These are phyloP conservation scores for Hydrotaea cyrtoneurina DNA, from an alignment of 2,888 invertebrate genomes.

Conservation along the genomic window DNA sequence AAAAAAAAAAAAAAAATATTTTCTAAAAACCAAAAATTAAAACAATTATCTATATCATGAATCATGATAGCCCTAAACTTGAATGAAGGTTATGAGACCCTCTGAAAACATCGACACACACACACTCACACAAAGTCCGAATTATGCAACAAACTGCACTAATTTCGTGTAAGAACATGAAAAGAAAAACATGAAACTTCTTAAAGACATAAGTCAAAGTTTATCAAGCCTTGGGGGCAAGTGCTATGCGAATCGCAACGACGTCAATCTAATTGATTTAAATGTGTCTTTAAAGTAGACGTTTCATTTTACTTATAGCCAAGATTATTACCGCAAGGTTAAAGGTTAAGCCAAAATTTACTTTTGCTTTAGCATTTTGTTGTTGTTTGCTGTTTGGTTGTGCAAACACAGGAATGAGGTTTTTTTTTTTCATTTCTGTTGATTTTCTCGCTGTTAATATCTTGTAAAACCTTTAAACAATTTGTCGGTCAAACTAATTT, in stretches of 20 bases:
- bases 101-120: slow-evolving; percentile 70
- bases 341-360: slow-evolving; percentile 49
- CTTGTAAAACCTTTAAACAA: slow-evolving; percentile 65
- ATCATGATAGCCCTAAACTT: slow-evolving; percentile 72
- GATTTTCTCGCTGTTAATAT: slow-evolving; percentile 44
- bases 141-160: slow-evolving; percentile 27
- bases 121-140: slow-evolving; percentile 30
- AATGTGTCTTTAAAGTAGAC: slow-evolving; percentile 68
- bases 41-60: slow-evolving; percentile 46
- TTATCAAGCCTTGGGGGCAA: slow-evolving; percentile 69
- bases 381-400: slow-evolving; percentile 36
- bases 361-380: background rate
- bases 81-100: slow-evolving; percentile 69
- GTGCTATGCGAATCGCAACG: no score
- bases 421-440: slow-evolving; percentile 39
- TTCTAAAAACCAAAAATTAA: background rate
- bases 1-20: background rate
- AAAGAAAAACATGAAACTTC: background rate
- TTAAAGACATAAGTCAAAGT: slow-evolving; percentile 73
- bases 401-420: background rate
- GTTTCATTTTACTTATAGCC: slow-evolving; percentile 10
- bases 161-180: background rate
- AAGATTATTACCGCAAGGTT: slow-evolving; percentile 53
- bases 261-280: slow-evolving; percentile 74
- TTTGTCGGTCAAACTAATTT: slow-evolving; percentile 67